Base-by-base conservation (phyloP, 1,140 invertebrate genomes). In the Harpegnathos saltator region DNA sequence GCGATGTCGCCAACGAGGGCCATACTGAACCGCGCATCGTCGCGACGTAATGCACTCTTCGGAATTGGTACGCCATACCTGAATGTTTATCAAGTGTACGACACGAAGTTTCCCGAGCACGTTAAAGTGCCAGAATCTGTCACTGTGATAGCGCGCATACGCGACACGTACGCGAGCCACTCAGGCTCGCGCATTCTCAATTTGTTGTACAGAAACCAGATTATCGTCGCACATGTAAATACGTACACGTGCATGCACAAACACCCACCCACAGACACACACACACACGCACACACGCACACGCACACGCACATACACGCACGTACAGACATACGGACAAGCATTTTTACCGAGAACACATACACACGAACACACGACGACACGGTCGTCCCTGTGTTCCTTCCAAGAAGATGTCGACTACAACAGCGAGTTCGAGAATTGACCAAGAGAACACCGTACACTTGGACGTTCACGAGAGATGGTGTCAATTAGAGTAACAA, bases 31-130 rank as follows among this genome's bases (percentile, higher is more conserved):
- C 72, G 50, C 72, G 50, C 44, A 80, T 87, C 59, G 72, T 83
- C 24, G 62, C 50, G 62, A 62, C 63, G 48, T 82, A 86, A 92
- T 94, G 93, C 93, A 94, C 93, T 94, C 92, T 93, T 92, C 89
- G 92, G 92, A 92, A 91, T 94, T 94, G 92, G 88, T 89, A 92
- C 66, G 87, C 91, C 90, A 92, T 88, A 92, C 85, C 90, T 93
- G 89, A 89, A 93, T 93, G 90, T 94, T 92, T 93, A 89, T 93
- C 90, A 93, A 89, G 89, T 91, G 86, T 92, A 89, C 86, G 83
- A 90, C 83, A 86, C 82, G 58, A 87, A 84, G 85, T 85, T 73
- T 80, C 69, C 74, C 77, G n/a, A 69, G 33, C 52, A 65, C 80
- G 48, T 62, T 54, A 74, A 48, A 58, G 65, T 61, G 85, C 33